Conservation (phyloP, 1,140 invertebrate genomes). For the Apis laboriosa region DNA sequence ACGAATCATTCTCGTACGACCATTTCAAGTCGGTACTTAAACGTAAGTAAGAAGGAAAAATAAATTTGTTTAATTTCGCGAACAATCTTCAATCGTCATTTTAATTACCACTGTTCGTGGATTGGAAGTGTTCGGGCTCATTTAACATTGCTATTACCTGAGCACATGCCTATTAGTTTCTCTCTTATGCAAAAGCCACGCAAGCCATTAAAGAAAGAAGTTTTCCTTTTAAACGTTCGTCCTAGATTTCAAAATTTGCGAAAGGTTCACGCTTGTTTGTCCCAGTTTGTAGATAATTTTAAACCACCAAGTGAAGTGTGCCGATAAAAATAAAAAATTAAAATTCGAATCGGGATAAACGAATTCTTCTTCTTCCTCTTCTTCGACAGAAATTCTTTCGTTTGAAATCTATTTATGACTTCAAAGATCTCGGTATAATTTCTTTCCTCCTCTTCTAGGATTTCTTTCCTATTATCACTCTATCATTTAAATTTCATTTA, state of each 20-base stretch:
- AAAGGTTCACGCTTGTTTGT: conserved; percentile 45
- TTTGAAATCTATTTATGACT: not conserved
- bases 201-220: conserved; percentile 28
- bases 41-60: not conserved
- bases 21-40: not conserved
- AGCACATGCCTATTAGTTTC: conserved; percentile 11
- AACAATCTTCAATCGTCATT: not conserved
- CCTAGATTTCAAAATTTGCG: conserved; percentile 55
- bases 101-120: not conserved
- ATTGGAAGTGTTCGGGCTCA: not conserved
- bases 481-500: not conserved
- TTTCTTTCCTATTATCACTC: too few relatives aligned
- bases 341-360: not conserved
- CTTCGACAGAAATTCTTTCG: conserved; percentile 16
- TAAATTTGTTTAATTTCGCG: not conserved
- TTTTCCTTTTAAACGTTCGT: conserved; percentile 41
- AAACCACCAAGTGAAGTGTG: conserved; percentile 27
- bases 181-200: conserved; percentile 26
- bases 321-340: not conserved
- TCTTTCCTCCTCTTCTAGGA: not conserved
- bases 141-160: not conserved
- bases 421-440: not conserved
- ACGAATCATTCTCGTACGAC: not conserved
- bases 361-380: not conserved
- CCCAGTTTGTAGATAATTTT: conserved; percentile 37